Evolutionary conservation across 2,113 vertebrate genomes (phyloP).

Genomic region (Dendrocopos noguchii): DNA sequence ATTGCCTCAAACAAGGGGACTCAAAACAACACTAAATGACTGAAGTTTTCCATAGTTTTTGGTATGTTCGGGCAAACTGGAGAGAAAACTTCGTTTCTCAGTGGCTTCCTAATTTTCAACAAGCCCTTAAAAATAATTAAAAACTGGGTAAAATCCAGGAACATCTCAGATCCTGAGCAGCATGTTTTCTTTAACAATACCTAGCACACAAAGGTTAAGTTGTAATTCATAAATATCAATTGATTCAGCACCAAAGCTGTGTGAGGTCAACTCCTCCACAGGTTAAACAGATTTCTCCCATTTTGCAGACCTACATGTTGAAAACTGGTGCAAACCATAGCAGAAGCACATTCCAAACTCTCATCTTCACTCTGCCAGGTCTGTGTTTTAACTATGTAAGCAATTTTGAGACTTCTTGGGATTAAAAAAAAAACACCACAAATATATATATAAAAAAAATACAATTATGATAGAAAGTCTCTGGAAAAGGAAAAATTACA

Average conservation of each 20-base stretch:
- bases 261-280: not conserved
- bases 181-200: not conserved
- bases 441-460: not conserved
- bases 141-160: not conserved
- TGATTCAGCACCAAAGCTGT: not conserved
- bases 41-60: not conserved
- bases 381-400: not conserved
- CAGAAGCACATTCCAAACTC: not conserved
- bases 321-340: not conserved
- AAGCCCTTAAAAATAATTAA: not conserved
- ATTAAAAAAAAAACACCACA: not conserved
- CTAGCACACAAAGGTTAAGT: not conserved
- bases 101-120: not conserved
- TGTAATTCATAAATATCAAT: not conserved
- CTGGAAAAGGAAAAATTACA: fast-evolving
- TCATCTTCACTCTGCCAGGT: not conserved
- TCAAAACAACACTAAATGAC: slow-evolving; percentile 1
- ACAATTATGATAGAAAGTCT: not conserved
- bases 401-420: not conserved
- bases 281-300: not conserved
- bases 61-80: not conserved
- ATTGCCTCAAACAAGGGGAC: not conserved
- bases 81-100: slow-evolving; percentile 19
- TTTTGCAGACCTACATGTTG: not conserved
- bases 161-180: not conserved